These are phyloP conservation scores for Botia almorhae DNA, from an alignment of 2,797 vertebrate genomes.

Conservation along the genomic window DNA sequence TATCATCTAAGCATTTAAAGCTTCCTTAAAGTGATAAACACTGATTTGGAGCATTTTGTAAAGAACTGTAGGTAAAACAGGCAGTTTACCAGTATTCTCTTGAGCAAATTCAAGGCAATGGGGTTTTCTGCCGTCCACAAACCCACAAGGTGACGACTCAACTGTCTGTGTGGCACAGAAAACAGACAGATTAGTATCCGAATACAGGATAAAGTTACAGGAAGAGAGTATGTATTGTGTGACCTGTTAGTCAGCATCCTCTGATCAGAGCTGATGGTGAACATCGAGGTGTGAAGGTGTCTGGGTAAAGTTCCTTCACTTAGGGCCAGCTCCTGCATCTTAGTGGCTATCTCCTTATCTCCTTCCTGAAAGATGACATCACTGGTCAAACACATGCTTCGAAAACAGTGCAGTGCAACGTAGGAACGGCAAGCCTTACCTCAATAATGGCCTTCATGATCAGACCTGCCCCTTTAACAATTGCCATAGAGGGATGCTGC, in stretches of 20 bases:
- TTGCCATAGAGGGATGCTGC: constrained; percentile 98
- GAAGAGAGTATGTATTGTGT: background rate
- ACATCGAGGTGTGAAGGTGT: constrained; percentile 96
- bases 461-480: constrained; percentile 96
- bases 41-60: background rate
- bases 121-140: constrained; percentile 97
- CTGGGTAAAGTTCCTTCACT: constrained; percentile 97
- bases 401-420: background rate
- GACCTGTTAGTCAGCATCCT: constrained; percentile 99
- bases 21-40: background rate
- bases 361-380: constrained; percentile 84
- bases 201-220: background rate
- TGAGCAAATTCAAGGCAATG: constrained; percentile 93
- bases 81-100: constrained; percentile 91
- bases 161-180: constrained; percentile 81
- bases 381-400: background rate
- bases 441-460: constrained; percentile 99
- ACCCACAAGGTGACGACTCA: constrained; percentile 97
- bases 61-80: background rate
- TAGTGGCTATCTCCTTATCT: constrained; percentile 97
- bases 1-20: too few species aligned
- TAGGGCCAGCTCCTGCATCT: constrained; percentile 98
- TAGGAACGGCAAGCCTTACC: constrained; percentile 74
- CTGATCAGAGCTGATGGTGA: constrained; percentile 96
- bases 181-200: background rate